Conservation (phyloP, 2,888 invertebrate genomes). For the Himalopsyche tibetana region DNA sequence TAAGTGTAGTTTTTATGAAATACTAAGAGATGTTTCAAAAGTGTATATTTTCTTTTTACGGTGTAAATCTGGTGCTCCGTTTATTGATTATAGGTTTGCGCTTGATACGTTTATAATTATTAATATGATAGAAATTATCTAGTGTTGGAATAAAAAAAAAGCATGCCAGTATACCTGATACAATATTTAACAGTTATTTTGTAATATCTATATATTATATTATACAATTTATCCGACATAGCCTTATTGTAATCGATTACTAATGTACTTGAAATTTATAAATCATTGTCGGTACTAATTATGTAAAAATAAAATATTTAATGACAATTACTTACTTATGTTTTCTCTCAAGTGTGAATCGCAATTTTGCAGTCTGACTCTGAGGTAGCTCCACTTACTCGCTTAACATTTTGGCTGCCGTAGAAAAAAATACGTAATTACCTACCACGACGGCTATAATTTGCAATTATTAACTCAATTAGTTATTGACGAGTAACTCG, state of each 20-base stretch:
- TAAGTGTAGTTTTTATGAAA: slow-evolving; percentile 7
- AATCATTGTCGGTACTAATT: slow-evolving; percentile 27
- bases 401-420: too few relatives aligned
- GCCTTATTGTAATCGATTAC: slow-evolving; percentile 36
- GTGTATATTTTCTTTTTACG: slow-evolving; percentile 19
- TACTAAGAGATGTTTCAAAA: background rate
- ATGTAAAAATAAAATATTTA: slow-evolving; percentile 22
- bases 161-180: slow-evolving; percentile 41
- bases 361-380: slow-evolving; percentile 1
- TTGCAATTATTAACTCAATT: too few relatives aligned
- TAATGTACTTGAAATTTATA: slow-evolving; percentile 25
- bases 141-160: background rate
- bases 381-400: background rate
- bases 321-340: slow-evolving; percentile 35
- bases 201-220: background rate
- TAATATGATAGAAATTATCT: slow-evolving; percentile 8
- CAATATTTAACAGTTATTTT: slow-evolving; percentile 30
- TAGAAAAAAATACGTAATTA: too few relatives aligned
- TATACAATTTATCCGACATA: background rate
- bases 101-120: slow-evolving; percentile 6
- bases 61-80: slow-evolving; percentile 39
- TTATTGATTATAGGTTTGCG: background rate
- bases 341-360: slow-evolving; percentile 47
- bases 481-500: too few relatives aligned
- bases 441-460: too few relatives aligned